phyloP scores from a whole-genome alignment of 2,113 vertebrate species.

The Misgurnus anguillicaudatus region DNA sequence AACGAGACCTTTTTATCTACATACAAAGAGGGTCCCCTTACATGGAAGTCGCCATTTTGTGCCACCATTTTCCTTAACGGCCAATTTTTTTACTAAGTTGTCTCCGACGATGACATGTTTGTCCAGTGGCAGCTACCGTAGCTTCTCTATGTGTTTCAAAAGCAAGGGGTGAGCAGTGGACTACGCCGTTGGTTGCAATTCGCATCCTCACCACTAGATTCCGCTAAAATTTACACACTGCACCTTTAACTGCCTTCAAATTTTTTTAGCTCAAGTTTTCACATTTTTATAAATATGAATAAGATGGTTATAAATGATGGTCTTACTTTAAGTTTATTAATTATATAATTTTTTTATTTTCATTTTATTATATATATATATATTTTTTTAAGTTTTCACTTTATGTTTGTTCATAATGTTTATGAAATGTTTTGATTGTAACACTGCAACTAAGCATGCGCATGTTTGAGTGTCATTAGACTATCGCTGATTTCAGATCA shows the following conservation, averaged over 20 bases:
- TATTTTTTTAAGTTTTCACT: background rate
- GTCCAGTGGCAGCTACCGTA: no score
- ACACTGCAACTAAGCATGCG: slow-evolving; percentile 19
- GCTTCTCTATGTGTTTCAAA: no score
- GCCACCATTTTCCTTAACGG: no score
- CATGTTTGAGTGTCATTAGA: background rate
- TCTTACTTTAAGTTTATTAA: slow-evolving; percentile 30
- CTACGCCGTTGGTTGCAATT: no score
- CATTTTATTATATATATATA: slow-evolving; percentile 21
- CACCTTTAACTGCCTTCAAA: background rate
- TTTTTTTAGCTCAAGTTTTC: background rate
- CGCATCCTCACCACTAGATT: no score
- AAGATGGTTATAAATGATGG: background rate
- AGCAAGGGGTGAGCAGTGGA: no score
- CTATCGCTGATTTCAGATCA: background rate
- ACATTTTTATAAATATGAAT: background rate
- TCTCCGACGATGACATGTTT: no score
- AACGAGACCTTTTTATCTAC: no score
- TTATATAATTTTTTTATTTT: slow-evolving; percentile 38
- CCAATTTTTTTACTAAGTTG: no score
- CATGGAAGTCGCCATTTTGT: no score
- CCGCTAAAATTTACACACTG: no score
- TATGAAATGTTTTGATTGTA: background rate
- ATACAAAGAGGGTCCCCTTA: no score
- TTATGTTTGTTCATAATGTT: slow-evolving; percentile 4